Base-by-base conservation (phyloP, 1,140 invertebrate species). In the Thalassaphorura encarpata region DNA sequence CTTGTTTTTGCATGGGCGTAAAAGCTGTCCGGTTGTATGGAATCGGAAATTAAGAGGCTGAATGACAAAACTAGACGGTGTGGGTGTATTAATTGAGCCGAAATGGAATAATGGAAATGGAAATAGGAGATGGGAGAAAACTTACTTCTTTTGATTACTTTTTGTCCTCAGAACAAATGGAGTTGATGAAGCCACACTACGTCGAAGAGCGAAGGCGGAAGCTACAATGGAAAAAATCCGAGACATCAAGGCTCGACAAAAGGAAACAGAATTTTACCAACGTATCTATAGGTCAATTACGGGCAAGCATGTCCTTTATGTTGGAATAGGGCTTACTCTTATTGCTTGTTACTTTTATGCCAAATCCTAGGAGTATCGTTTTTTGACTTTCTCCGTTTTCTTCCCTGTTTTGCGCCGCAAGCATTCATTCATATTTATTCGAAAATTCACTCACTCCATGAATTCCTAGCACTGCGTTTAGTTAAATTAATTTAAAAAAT, bases 231-330 rank as follows among this genome's bases (percentile, higher is more conserved):
- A 62, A n/a, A 67, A 68, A 51, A 61, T 68, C 27, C 59, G 56
- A 27, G 60, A 64, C 24, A 68, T 68, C 47, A 61, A 62, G 33
- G 56, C 64, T 40, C 47, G 64, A 39, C 66, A 67, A 52, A 61
- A 66, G 59, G 62, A 64, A 40, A 33, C 53, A 31, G 67, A 68
- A 56, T 50, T 49, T 18, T 52, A 58, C 52, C 62, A 67, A 54
- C 53, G 61, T 42, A 45, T 62, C 48, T 66, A 66, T 61, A 66
- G 66, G 64, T 68, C 66, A 58, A 39, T 68, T 33, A 61, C 61
- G 56, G 36, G 58, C 50, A 58, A 55, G 27, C 58, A 56, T 56
- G 47, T 53, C 51, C 50, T 61, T 19, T 57, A 54, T 60, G 51
- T 24, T 33, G 23, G 56, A 55, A 8, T 58, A 42, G 55, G 45